Base-by-base conservation (phyloP, 2,888 invertebrate species). In the Alentia gelatinosa region DNA sequence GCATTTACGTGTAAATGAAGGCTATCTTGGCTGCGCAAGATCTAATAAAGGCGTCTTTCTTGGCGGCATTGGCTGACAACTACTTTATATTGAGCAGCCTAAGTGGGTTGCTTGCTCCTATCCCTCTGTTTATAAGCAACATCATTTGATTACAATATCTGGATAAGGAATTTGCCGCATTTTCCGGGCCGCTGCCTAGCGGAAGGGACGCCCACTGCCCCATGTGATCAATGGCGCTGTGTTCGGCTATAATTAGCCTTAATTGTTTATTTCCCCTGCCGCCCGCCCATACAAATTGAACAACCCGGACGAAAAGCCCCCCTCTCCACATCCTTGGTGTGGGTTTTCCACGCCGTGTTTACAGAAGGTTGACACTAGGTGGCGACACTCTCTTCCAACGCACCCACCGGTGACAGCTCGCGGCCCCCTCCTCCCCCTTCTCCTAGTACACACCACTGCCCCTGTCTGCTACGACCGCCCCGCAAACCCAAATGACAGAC, bases 1-100 rank as follows among this genome's bases (percentile, higher is more conserved):
- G 40, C 83, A 83, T 83, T 83, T 83, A 83, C 83, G 35, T 83
- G 83, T 83, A 83, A 83, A 83, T 83, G 83, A 83, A 83, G 83
- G 83, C 83, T 83, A 83, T 83, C 83, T 83, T 83, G 37, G 7
- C 83, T 23, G 39, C 15, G 35, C 83, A n/a, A 37, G 83, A 83
- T 83, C 83, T 83, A 83, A 83, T 83, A 83, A 83, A 35, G 83
- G 83, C 39, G 1, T 39, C 39, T 37, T 83, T 83, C 37, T 35
- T 4, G 9, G n/a, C n/a, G 1, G 37, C 83, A 37, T 83, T 83
- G 83, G 37, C 23, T 26, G 37, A 83, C 83, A 83, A 83, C 83
- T 83, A 83, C 83, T 83, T 83, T 83, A 83, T 83, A 83, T 83
- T 83, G 83, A 83, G 40, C 83, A 19, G 83, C 9, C 39, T 83